Base-by-base conservation (phyloP, 1,140 invertebrate genomes). In the Samia ricini region DNA sequence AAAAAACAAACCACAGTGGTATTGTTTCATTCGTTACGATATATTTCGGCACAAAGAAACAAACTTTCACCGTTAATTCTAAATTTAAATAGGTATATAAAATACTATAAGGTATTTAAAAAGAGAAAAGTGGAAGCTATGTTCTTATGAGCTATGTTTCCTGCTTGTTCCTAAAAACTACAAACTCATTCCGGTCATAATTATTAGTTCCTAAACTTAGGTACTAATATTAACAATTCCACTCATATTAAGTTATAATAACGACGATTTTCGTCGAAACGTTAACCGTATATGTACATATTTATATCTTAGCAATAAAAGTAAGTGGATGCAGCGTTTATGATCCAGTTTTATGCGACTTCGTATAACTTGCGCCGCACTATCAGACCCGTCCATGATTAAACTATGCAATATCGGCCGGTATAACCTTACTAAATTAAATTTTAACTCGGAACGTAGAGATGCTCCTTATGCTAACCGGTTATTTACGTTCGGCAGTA, bases 321-420 rank as follows among this genome's bases (percentile, higher is more conserved):
- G 59, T 79, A 81, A 83, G 81, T 80, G 77, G 74, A 83, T 81
- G 74, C 76, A 71, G 73, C 75, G 79, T 85, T 85, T 85, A 85
- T 64, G 72, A 62, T 60, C 72, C 18, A 54, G 63, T 76, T 83
- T 85, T 79, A 82, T 77, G 74, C 61, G 72, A 67, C 68, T 81
- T 76, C 70, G 74, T 71, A 81, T 78, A 83, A 83, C 74, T 79
- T 74, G 60, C 61, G 64, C 69, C 61, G 64, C 69, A 66, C 64
- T 77, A 79, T 68, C 72, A 69, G 55, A 59, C 63, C 61, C 64
- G 69, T 74, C 71, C 72, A 74, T 76, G 79, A 83, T 85, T 85
- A 83, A 80, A 83, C 78, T 79, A 74, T 74, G 69, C 69, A 72
- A 72, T 72, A 73, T 66, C n/a, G 59, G n/a, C 60, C 64, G 64